Percentiles rank a stretch among this genome's conserved stretches.
These are phyloP conservation scores for Erithacus rubecula DNA, from an alignment of 2,797 vertebrate genomes.

Conservation along the genomic window DNA sequence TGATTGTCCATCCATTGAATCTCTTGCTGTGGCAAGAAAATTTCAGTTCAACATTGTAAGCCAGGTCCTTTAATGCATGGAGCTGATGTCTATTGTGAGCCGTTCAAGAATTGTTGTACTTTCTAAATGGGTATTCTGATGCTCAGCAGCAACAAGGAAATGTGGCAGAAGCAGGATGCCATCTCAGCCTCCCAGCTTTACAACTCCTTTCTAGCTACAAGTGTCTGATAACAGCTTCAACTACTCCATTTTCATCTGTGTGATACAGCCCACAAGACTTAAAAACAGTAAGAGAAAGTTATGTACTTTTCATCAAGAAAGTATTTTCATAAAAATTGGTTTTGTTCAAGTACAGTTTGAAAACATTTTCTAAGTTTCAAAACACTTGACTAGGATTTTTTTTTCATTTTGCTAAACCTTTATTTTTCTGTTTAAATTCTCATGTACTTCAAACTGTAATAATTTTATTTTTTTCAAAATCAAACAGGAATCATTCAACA, in stretches of 20 bases:
- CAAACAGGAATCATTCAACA: background rate
- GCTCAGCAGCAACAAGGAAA: background rate
- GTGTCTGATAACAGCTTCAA: background rate
- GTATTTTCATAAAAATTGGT: background rate
- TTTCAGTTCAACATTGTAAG: background rate
- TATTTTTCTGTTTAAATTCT: background rate
- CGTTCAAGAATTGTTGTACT: background rate
- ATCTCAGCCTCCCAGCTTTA: background rate
- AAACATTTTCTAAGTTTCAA: background rate
- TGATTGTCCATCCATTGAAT: background rate
- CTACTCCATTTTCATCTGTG: background rate
- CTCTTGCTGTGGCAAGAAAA: background rate
- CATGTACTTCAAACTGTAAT: background rate
- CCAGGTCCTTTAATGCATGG: background rate
- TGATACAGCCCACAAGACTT: background rate
- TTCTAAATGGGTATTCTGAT: background rate
- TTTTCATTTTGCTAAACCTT: background rate
- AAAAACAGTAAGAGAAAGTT: background rate
- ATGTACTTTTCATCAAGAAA: background rate
- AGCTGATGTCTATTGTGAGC: background rate
- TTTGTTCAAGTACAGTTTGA: background rate
- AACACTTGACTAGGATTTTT: background rate
- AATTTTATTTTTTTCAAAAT: background rate
- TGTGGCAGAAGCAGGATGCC: background rate
- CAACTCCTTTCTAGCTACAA: background rate